Percentiles rank a stretch among this genome's conserved stretches.
Conservation (phyloP, 2,113 vertebrate genomes). For the Coptodon bakossiorum region DNA sequence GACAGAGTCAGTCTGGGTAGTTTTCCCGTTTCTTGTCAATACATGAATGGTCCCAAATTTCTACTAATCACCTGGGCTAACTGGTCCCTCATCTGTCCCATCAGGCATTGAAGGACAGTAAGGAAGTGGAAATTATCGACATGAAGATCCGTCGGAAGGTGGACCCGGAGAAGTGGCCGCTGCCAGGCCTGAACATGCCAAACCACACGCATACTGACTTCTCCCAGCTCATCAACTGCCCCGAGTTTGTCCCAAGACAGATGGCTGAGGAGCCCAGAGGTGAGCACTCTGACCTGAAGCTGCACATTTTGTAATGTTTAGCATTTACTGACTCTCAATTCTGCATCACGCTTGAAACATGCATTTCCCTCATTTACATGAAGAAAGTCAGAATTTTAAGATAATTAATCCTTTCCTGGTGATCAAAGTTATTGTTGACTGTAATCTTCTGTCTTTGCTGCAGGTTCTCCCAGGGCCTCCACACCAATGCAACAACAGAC, state of each 20-base stretch:
- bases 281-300: conserved; percentile 28
- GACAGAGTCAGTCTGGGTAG: neutral
- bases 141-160: conserved; percentile 93
- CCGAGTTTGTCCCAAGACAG: conserved; percentile 92
- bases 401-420: neutral
- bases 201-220: conserved; percentile 90
- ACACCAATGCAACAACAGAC: conserved; percentile 64
- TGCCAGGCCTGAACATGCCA: conserved; percentile 80
- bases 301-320: neutral
- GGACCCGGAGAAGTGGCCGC: conserved; percentile 91
- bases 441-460: conserved; percentile 60
- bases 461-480: conserved; percentile 77
- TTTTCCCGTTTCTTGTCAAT: neutral
- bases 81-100: neutral
- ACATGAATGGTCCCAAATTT: neutral
- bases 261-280: conserved; percentile 80
- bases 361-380: neutral
- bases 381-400: neutral
- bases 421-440: neutral
- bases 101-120: conserved; percentile 93
- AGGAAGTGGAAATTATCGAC: conserved; percentile 90
- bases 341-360: neutral
- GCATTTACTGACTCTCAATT: neutral
- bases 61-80: neutral
- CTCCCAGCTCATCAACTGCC: conserved; percentile 93